Evolutionary conservation across 2,888 invertebrate species (phyloP).

Genomic region (Nowickia ferox): DNA sequence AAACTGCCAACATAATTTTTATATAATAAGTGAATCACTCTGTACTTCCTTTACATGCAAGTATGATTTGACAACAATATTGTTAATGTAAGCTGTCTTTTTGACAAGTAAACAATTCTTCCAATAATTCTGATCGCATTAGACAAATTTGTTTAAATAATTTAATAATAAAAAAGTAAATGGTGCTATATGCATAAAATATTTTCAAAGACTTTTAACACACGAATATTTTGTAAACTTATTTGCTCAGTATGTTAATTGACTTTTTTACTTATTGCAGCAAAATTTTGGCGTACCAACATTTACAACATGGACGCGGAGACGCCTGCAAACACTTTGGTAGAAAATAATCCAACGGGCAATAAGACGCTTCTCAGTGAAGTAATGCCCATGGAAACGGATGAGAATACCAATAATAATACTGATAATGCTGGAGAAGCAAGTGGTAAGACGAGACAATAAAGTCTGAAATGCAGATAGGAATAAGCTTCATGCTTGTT

Average conservation of each 20-base stretch:
- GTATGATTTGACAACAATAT: not conserved
- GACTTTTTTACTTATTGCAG: conserved; percentile 1
- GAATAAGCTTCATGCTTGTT: not conserved
- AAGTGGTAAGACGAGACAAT: conserved; percentile 28
- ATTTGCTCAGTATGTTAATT: not conserved
- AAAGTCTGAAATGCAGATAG: too few species aligned
- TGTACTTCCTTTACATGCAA: not conserved
- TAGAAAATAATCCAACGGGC: conserved; percentile 21
- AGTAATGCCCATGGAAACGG: conserved; percentile 61
- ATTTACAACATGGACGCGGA: conserved; percentile 53
- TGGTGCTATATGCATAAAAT: not conserved
- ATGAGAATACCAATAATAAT: conserved; percentile 47
- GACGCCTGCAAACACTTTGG: not conserved
- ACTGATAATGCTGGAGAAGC: conserved; percentile 21
- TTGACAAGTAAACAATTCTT: conserved; percentile 60
- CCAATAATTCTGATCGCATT: not conserved
- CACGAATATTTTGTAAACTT: not conserved
- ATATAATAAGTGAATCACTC: not conserved
- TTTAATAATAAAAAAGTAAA: conserved; percentile 4
- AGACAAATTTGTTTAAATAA: not conserved
- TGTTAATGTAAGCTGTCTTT: not conserved
- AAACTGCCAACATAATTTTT: not conserved
- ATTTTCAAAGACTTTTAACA: not conserved
- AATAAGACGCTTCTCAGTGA: conserved; percentile 5
- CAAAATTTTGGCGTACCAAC: not conserved